A percentile compares a stretch with the other conserved stretches of the same genome.
These are phyloP conservation scores for Cosmia trapezina DNA, from an alignment of 2,888 invertebrate genomes.

Conservation along the genomic window DNA sequence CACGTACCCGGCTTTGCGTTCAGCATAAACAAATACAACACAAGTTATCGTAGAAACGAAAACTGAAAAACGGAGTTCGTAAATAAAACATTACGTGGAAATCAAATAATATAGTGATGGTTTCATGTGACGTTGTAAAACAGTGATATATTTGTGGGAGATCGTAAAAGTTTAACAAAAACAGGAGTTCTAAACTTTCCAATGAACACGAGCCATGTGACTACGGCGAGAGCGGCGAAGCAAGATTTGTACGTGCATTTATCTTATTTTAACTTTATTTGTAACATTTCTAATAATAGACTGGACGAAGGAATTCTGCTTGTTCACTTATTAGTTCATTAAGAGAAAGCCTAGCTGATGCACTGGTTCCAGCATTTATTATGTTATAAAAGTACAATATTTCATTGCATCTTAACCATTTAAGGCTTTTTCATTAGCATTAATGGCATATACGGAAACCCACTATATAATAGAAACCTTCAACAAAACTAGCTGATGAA, in stretches of 20 bases:
- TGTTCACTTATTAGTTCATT: constrained; percentile 45
- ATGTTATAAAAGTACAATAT: too few relatives aligned
- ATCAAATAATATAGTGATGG: constrained; percentile 69
- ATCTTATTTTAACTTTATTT: constrained; percentile 81
- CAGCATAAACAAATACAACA: constrained; percentile 65
- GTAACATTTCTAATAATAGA: constrained; percentile 78
- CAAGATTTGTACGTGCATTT: constrained; percentile 85
- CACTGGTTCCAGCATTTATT: constrained; percentile 6
- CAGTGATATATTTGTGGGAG: constrained; percentile 80
- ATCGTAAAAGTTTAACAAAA: constrained; percentile 81
- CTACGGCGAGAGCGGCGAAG: constrained; percentile 78
- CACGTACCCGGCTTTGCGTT: constrained; percentile 51
- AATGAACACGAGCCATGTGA: constrained; percentile 87
- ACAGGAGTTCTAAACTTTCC: constrained; percentile 84
- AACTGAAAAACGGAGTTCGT: constrained; percentile 50
- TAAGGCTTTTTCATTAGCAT: not conserved
- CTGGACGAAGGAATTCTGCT: constrained; percentile 57
- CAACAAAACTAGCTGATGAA: not conserved
- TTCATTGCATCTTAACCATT: not conserved
- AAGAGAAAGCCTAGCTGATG: constrained; percentile 18
- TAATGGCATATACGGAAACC: not conserved
- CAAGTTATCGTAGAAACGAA: constrained; percentile 64
- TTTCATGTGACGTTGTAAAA: constrained; percentile 74
- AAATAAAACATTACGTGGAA: constrained; percentile 63
- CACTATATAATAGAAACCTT: not conserved